These are phyloP conservation scores for Charadrius vociferus DNA, from an alignment of 2,113 vertebrate species.

Conservation along the genomic window DNA sequence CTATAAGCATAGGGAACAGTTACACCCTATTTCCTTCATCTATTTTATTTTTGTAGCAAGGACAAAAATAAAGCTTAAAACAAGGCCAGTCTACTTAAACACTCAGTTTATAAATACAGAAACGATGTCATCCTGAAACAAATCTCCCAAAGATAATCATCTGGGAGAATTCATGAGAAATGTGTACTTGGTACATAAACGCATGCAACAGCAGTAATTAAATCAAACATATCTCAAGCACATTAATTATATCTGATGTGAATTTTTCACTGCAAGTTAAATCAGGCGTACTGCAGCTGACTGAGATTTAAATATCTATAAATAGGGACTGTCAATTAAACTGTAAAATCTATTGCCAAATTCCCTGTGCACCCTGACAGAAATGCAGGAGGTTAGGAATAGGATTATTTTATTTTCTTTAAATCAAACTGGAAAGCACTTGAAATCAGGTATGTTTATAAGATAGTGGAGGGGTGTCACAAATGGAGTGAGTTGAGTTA, in stretches of 20 bases:
- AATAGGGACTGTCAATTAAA: background rate
- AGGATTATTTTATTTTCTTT: background rate
- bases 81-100: background rate
- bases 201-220: slow-evolving; percentile 12
- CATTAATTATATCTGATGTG: background rate
- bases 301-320: background rate
- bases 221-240: slow-evolving; percentile 24
- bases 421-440: background rate
- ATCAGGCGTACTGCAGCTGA: background rate
- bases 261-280: slow-evolving; percentile 43
- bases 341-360: background rate
- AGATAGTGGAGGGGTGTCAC: background rate
- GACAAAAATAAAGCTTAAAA: background rate
- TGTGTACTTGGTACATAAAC: background rate
- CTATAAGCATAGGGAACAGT: background rate
- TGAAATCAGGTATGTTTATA: background rate
- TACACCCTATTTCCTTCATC: background rate
- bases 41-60: background rate
- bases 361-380: background rate
- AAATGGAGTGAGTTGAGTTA: background rate
- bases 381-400: background rate
- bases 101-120: background rate
- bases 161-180: background rate
- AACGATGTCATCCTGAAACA: background rate
- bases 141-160: background rate